Conservation (phyloP, 2,888 invertebrate genomes). For the Drosophila parthenogenetica region DNA sequence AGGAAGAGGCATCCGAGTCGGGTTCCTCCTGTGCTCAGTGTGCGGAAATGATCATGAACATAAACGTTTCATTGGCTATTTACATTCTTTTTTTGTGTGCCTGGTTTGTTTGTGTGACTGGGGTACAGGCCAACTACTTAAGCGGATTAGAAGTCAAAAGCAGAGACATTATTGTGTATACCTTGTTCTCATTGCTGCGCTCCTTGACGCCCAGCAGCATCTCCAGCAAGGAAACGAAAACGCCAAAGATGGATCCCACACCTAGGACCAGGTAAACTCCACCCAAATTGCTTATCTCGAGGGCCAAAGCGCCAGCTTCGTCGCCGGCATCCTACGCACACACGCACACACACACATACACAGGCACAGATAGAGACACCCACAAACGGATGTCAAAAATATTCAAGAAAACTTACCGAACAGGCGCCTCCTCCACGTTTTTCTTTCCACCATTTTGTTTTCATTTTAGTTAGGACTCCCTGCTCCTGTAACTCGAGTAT, state of each 20-base stretch:
- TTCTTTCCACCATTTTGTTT: constrained; percentile 96
- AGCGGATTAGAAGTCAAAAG: constrained; percentile 22
- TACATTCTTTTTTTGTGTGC: constrained; percentile 1
- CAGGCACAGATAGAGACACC: constrained; percentile 25
- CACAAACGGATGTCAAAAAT: constrained; percentile 12
- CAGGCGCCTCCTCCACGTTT: constrained; percentile 91
- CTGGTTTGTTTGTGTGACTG: constrained; percentile 35
- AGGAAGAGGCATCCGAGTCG: constrained; percentile 84
- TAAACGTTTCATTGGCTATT: constrained; percentile 12
- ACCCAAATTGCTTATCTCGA: constrained; percentile 89
- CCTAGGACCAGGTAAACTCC: constrained; percentile 88
- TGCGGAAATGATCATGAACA: constrained; percentile 46
- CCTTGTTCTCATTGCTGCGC: constrained; percentile 83
- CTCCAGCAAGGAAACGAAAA: constrained; percentile 83
- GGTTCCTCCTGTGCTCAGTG: constrained; percentile 60
- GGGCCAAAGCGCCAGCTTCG: constrained; percentile 84
- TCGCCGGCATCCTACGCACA: constrained; percentile 77
- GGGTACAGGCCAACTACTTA: constrained; percentile 56
- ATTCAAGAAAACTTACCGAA: constrained; percentile 86
- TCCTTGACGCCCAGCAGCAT: constrained; percentile 83
- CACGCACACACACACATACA: constrained; percentile 47
- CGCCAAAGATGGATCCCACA: constrained; percentile 85
- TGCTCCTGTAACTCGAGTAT: constrained; percentile 94
- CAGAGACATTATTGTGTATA: constrained; percentile 49
- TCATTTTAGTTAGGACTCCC: constrained; percentile 91